Evolutionary conservation across 1,140 invertebrate genomes (phyloP), one percentile per base, ranked within the genome.

Genomic region (Sinella curviseta): DNA sequence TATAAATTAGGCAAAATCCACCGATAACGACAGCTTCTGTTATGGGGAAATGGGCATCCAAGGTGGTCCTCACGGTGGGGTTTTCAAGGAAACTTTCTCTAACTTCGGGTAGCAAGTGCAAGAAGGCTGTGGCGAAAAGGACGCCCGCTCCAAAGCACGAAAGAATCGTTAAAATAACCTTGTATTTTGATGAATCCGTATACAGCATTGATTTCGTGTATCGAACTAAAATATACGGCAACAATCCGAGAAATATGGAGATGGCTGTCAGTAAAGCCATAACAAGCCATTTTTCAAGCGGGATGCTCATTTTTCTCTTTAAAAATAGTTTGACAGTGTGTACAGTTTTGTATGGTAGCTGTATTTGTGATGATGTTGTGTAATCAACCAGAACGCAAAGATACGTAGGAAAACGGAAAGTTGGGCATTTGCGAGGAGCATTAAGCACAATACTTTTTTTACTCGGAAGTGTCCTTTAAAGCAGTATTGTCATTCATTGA

Each of bases 121-220:
- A 87, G 83, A 97, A 95, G 0, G 94, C 95, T 0, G 96, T 97
- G 60, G 93, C 92, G 78, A 98, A 89, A 17, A 98, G 89, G 1
- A 97, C 95, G 0, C 97, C 96, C 1, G 95, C 96, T 1, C 95
- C 95, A 83, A 97, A 94, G 81, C 94, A 94, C 33, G 96, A 88
- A 8, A 96, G 86, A n/a, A 91, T 84, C 80, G 85, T 87, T 17
- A 89, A 77, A 26, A 85, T 24, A 17, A 83, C 33, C 36, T 81
- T 78, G 57, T 83, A 81, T 1, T 8, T 65, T 2, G 2, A 24
- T 3, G 48, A 57, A 30, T 24, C 55, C 36, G 55, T 34, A 4
- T 77, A 26, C 2, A 34, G 26, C 14, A 60, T 28, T 57, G 76
- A 57, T 77, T 77, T 77, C n/a, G 55, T 55, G 54, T 16, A 90